phyloP scores from a whole-genome alignment of 2,797 vertebrate genomes.

The Parauchenoglanis ngamensis region DNA sequence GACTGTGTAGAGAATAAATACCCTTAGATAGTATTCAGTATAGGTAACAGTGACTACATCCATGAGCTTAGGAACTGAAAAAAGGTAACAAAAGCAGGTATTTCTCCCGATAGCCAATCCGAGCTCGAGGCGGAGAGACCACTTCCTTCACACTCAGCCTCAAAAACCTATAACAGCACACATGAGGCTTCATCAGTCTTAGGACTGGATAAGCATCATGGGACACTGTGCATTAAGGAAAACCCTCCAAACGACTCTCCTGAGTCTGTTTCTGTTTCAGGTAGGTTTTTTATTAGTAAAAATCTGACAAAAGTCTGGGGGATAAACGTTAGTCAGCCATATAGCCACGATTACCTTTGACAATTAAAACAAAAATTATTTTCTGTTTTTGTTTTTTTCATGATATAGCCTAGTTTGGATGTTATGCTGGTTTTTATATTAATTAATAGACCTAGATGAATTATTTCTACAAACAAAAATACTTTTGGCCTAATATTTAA shows the following conservation, averaged over 20 bases:
- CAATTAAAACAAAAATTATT: no score
- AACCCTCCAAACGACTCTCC: background rate
- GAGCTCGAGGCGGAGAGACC: background rate
- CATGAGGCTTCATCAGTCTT: background rate
- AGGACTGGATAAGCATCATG: slow-evolving; percentile 18
- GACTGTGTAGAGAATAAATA: no score
- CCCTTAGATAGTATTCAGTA: background rate
- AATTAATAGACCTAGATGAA: no score
- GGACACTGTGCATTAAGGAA: background rate
- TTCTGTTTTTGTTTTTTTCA: background rate
- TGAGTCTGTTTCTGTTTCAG: slow-evolving; percentile 25
- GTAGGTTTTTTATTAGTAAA: background rate
- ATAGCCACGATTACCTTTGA: background rate
- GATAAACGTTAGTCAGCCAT: background rate
- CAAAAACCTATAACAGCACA: background rate
- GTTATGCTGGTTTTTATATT: background rate
- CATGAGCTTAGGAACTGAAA: background rate
- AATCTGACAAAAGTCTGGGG: background rate
- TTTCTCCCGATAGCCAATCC: background rate
- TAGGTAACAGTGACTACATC: background rate
- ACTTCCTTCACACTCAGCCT: background rate
- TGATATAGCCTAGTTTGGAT: background rate
- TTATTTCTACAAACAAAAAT: background rate
- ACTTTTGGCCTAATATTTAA: background rate
- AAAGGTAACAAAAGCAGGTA: background rate